Percentiles rank a stretch among this genome's conserved stretches.
These are phyloP conservation scores for Aricia artaxerxes DNA, from an alignment of 2,888 invertebrate genomes.

Conservation along the genomic window DNA sequence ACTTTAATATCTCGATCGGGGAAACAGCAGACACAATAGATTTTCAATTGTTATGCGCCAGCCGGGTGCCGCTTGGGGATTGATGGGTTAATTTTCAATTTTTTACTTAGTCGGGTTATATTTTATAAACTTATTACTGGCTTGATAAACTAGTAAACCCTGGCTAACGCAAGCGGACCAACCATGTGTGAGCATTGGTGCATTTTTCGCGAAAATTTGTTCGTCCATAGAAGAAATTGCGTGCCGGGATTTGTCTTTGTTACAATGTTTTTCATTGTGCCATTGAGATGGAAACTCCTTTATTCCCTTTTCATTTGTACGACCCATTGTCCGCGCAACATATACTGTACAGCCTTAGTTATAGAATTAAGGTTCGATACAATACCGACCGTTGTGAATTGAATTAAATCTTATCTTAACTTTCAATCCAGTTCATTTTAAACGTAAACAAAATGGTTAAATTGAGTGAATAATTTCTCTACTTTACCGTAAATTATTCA, in stretches of 20 bases:
- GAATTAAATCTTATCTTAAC: conserved; percentile 1
- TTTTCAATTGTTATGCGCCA: no score
- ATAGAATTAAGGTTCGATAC: conserved; percentile 16
- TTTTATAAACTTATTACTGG: no score
- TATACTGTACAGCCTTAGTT: not conserved
- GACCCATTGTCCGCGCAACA: not conserved
- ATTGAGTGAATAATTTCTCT: not conserved
- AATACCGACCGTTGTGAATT: not conserved
- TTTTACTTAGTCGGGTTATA: no score
- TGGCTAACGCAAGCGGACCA: no score
- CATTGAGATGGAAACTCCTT: conserved; percentile 28
- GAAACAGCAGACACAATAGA: no score
- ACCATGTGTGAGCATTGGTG: not conserved
- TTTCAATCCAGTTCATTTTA: not conserved
- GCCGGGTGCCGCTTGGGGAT: no score
- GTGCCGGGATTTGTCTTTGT: conserved; percentile 30
- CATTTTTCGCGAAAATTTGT: conserved; percentile 25
- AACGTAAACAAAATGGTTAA: not conserved
- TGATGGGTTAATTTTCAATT: no score
- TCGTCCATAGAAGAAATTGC: conserved; percentile 27
- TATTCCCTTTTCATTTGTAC: conserved; percentile 29
- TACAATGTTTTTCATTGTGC: conserved; percentile 30
- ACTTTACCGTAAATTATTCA: not conserved
- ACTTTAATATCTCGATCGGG: no score
- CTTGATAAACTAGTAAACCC: no score